Evolutionary conservation across 2,113 vertebrate species (phyloP).

Genomic region (Archocentrus centrarchus): DNA sequence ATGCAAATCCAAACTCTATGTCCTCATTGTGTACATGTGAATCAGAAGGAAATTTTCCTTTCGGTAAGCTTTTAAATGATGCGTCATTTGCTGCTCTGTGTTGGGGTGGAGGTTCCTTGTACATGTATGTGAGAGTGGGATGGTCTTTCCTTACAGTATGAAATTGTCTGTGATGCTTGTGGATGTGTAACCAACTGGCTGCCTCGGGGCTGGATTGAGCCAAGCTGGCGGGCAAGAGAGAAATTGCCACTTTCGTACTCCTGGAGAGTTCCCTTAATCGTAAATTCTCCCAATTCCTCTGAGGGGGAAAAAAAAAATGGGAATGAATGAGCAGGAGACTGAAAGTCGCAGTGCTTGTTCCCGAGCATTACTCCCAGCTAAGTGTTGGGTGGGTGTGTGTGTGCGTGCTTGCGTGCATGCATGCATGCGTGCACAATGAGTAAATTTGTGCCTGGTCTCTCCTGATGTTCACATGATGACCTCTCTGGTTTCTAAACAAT

Average conservation of each 20-base stretch:
- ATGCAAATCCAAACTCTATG: slow-evolving; percentile 8
- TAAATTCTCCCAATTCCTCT: slow-evolving; percentile 50
- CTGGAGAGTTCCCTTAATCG: slow-evolving; percentile 71
- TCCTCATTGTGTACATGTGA: slow-evolving; percentile 12
- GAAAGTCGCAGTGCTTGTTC: slow-evolving; percentile 25
- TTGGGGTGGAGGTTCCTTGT: slow-evolving; percentile 7
- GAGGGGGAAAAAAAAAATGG: not conserved
- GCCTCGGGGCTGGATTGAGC: slow-evolving; percentile 38
- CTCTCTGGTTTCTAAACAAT: not conserved
- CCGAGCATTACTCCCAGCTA: slow-evolving; percentile 22
- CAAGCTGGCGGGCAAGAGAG: slow-evolving; percentile 71
- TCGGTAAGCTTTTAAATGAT: slow-evolving; percentile 18
- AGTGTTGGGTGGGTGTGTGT: not conserved
- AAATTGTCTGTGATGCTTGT: slow-evolving; percentile 20
- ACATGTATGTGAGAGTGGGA: not conserved
- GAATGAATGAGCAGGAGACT: slow-evolving; percentile 22
- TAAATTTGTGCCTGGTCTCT: slow-evolving; percentile 1
- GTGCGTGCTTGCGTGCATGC: not conserved
- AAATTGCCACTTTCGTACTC: slow-evolving; percentile 72
- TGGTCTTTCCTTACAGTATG: slow-evolving; percentile 3
- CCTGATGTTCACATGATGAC: not conserved
- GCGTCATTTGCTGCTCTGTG: not conserved
- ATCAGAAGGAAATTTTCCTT: slow-evolving; percentile 8
- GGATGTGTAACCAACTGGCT: slow-evolving; percentile 49
- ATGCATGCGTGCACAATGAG: not conserved